Conservation (phyloP, 2,797 vertebrate species). For the Hippopotamyrus pictus region DNA sequence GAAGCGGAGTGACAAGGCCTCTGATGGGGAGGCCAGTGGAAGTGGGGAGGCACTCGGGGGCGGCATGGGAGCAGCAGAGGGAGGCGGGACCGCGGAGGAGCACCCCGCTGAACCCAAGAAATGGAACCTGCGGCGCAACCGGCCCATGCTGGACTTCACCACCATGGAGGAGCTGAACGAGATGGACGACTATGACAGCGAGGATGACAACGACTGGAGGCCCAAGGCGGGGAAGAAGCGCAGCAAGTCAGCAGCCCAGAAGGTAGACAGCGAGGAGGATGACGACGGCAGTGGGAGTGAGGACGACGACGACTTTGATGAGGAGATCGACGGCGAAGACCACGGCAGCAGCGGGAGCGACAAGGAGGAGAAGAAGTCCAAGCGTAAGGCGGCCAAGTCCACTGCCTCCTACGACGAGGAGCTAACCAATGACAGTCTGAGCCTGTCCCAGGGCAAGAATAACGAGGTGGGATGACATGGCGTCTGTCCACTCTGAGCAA, state of each 20-base stretch:
- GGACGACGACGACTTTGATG: constrained; percentile 31
- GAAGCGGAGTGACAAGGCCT: constrained; percentile 67
- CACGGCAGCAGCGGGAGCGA: constrained; percentile 81
- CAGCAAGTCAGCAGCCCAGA: constrained; percentile 61
- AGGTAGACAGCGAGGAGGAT: constrained; percentile 74
- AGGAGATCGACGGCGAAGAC: constrained; percentile 30
- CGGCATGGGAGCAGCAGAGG: constrained; percentile 13
- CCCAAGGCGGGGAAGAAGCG: constrained; percentile 80
- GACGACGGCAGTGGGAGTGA: constrained; percentile 53
- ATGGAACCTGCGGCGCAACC: constrained; percentile 93
- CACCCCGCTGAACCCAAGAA: constrained; percentile 81
- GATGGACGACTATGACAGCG: constrained; percentile 97
- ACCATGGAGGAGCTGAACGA: constrained; percentile 94
- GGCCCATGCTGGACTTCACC: constrained; percentile 88
- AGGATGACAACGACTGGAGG: constrained; percentile 97
- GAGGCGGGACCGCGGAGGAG: constrained; percentile 56
- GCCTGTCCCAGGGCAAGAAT: constrained; percentile 91
- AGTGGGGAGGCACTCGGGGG: constrained; percentile 19
- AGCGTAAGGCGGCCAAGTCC: constrained; percentile 77
- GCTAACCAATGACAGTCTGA: constrained; percentile 92
- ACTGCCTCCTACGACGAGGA: constrained; percentile 85
- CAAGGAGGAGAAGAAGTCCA: constrained; percentile 76
- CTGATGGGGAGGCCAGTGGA: constrained; percentile 57
- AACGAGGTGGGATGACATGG: constrained; percentile 74
- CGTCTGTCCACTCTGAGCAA: not conserved